phyloP scores from a whole-genome alignment of 2,797 vertebrate genomes.

The Acipenser transmontanus region DNA sequence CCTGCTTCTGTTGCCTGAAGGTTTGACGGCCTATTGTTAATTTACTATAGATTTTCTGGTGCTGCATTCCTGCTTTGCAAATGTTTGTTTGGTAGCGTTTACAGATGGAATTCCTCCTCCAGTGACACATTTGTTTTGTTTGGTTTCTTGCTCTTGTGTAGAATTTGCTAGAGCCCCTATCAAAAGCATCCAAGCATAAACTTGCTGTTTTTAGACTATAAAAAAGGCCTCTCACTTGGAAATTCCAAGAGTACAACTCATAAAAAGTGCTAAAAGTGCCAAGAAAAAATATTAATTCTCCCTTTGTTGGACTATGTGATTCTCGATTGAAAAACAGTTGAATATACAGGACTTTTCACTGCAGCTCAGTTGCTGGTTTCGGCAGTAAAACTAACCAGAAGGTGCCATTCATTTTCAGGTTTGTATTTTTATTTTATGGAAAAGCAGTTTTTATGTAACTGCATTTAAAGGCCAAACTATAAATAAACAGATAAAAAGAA shows the following conservation, averaged over 20 bases:
- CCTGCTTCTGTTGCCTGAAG: conserved; percentile 50
- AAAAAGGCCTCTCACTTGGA: conserved; percentile 33
- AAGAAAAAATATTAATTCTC: background rate
- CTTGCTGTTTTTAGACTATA: conserved; percentile 19
- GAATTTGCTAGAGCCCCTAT: conserved; percentile 3
- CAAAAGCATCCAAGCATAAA: conserved; percentile 29
- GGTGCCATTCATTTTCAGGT: too few relatives aligned
- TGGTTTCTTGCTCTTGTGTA: background rate
- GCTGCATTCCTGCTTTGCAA: conserved; percentile 56
- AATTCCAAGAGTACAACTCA: conserved; percentile 23
- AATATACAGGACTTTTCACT: too few relatives aligned
- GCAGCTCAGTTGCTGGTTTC: too few relatives aligned
- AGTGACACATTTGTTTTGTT: background rate
- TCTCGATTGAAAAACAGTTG: background rate
- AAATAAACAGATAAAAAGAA: too few relatives aligned
- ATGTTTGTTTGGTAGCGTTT: conserved; percentile 61
- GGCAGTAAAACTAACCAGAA: too few relatives aligned
- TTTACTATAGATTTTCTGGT: conserved; percentile 43
- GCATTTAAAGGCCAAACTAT: too few relatives aligned
- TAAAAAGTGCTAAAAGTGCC: background rate
- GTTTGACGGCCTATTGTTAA: conserved; percentile 50
- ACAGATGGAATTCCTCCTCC: conserved; percentile 32
- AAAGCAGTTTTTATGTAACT: too few relatives aligned
- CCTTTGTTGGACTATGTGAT: background rate
- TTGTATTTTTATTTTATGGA: too few relatives aligned